Percentiles rank a stretch among this genome's conserved stretches.
phyloP scores from a whole-genome alignment of 2,797 vertebrate genomes.

The Ptychadena robeensis region DNA sequence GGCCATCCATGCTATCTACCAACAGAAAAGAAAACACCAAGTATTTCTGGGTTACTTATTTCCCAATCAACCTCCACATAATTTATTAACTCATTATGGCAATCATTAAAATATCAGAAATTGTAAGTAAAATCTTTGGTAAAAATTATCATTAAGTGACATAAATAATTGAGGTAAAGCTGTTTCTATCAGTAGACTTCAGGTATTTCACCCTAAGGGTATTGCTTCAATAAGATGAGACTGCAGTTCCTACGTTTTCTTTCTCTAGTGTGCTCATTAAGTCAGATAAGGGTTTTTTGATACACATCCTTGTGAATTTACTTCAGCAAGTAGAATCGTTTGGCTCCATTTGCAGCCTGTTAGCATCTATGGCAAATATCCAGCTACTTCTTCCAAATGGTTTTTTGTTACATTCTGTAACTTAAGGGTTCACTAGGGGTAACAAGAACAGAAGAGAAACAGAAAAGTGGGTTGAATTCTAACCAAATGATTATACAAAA shows the following conservation, averaged over 20 bases:
- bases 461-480: constrained; percentile 57
- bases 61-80: neutral
- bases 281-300: constrained; percentile 45
- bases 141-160: too few relatives aligned
- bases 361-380: constrained; percentile 50
- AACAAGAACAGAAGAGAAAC: constrained; percentile 49
- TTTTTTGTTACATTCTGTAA: constrained; percentile 50
- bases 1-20: too few relatives aligned
- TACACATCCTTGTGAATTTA: constrained; percentile 46
- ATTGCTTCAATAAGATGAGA: constrained; percentile 14
- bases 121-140: too few relatives aligned
- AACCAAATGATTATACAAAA: constrained; percentile 53
- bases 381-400: constrained; percentile 45
- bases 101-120: neutral
- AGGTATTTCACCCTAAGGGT: neutral
- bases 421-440: constrained; percentile 56
- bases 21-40: too few relatives aligned
- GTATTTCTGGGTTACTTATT: neutral
- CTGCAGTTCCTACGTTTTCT: neutral
- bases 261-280: constrained; percentile 34
- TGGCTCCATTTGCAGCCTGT: constrained; percentile 31
- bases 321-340: constrained; percentile 21
- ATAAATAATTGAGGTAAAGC: neutral
- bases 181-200: neutral
- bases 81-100: neutral